Percentiles rank a stretch among this genome's conserved stretches.
phyloP scores from a whole-genome alignment of 1,140 invertebrate genomes.

The Chionoecetes opilio region DNA sequence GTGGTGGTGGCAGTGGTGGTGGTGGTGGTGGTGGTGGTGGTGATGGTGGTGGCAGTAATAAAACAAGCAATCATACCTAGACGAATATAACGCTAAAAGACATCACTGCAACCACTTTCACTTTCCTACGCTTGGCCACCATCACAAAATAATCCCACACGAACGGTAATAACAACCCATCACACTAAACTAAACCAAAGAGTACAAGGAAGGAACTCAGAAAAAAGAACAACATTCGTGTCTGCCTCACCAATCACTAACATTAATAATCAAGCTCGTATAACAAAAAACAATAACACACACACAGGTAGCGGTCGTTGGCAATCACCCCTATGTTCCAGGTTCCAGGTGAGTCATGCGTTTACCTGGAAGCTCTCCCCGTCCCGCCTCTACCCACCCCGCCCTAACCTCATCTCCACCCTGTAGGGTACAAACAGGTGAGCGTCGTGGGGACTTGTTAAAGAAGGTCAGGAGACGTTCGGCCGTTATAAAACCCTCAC shows the following conservation, averaged over 20 bases:
- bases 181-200: neutral
- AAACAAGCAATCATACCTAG: neutral
- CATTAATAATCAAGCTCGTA: neutral
- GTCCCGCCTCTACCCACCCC: too few species aligned
- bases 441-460: neutral
- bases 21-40: neutral
- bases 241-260: neutral
- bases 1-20: neutral
- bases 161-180: neutral
- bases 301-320: neutral
- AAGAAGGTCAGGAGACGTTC: neutral
- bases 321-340: neutral
- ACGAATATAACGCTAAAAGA: constrained; percentile 15
- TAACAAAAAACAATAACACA: neutral
- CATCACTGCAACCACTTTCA: neutral
- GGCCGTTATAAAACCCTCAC: neutral
- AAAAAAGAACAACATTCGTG: neutral
- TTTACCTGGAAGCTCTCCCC: neutral
- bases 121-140: neutral
- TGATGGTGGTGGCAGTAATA: neutral
- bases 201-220: neutral
- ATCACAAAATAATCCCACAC: neutral
- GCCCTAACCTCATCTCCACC: neutral
- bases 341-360: constrained; percentile 9
- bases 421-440: constrained; percentile 25